Evolutionary conservation across 92 coral and sea anemone genomes (phyloP), one percentile per base, ranked within the genome.

Genomic region (Epizoanthus fatuus): DNA sequence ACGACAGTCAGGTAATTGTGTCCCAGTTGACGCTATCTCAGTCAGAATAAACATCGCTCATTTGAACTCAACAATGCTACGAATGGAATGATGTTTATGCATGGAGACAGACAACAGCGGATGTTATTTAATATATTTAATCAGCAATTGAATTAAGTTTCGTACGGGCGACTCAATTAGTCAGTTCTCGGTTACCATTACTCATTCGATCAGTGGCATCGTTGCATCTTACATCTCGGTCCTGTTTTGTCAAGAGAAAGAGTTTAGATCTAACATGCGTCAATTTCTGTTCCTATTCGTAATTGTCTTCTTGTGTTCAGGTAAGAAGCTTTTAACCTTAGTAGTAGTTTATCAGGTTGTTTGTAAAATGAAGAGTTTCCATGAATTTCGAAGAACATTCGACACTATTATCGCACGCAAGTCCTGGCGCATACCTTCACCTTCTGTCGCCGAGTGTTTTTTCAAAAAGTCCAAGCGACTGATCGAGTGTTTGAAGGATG

Each of bases 61-160:
- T 80, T 86, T 87, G 81, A 90, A 84, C 93, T 89, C 90, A 94
- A 86, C 86, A 56, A 84, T 69, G 95, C 83, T 79, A 94, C 91
- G 95, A 80, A 49, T 71, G 94, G 98, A 90, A 94, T 94, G 98
- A 77, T 77, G 82, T 60, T 62, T 77, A 60, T 77, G 82, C 58
- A 77, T 77, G 82, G 70, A 77, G 82, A 77, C 82, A 77, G 82
- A 60, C 82, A 77, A 60, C 82, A 77, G 82, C 82, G 70, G 82
- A 69, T 59, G 82, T 59, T 77, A 77, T 77, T 77, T 77, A 77
- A 77, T 77, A 77, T 59, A 77, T 60, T 77, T 59, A 77, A 77
- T 77, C 82, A 77, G 82, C 82, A 69, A 60, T 49, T 77, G 82
- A 62, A 77, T 77, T 77, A 77, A 44, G 82, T 77, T 77, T 59